Percentiles rank a stretch among this genome's conserved stretches.
Evolutionary conservation across 2,113 vertebrate species (phyloP).

Genomic region (Microcebus murinus): DNA sequence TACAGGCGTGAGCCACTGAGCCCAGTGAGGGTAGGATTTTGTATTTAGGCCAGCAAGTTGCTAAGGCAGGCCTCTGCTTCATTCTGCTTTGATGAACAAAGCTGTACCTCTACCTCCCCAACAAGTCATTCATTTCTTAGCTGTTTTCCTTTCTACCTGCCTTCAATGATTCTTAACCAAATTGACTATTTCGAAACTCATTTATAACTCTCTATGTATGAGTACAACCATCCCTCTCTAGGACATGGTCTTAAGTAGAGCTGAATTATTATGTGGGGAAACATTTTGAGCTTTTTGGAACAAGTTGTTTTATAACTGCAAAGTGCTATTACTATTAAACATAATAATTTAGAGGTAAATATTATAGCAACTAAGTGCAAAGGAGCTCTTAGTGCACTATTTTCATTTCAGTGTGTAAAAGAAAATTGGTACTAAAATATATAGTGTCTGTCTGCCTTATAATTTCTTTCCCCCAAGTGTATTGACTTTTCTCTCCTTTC

Average conservation of each 20-base stretch:
- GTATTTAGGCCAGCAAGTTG: not conserved
- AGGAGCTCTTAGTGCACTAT: not conserved
- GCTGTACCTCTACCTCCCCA: not conserved
- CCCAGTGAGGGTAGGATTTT: not conserved
- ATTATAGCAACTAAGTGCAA: not conserved
- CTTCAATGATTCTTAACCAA: not conserved
- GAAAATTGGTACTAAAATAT: not conserved
- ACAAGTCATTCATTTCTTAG: not conserved
- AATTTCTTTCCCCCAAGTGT: not conserved
- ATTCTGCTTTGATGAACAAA: not conserved
- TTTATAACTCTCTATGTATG: not conserved
- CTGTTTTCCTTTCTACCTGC: not conserved
- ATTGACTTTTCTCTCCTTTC: not conserved
- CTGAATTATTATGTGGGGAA: not conserved
- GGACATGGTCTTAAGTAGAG: not conserved
- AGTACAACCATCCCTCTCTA: not conserved
- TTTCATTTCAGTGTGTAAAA: constrained; percentile 34
- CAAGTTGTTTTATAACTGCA: not conserved
- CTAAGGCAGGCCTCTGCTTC: not conserved
- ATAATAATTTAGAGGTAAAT: constrained; percentile 44
- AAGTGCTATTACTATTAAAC: constrained; percentile 32
- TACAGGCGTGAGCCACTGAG: no score
- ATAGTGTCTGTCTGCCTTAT: not conserved
- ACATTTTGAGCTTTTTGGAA: not conserved
- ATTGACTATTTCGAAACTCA: not conserved